phyloP scores from a whole-genome alignment of 2,797 vertebrate genomes.

The Diplodus puntazzo region DNA sequence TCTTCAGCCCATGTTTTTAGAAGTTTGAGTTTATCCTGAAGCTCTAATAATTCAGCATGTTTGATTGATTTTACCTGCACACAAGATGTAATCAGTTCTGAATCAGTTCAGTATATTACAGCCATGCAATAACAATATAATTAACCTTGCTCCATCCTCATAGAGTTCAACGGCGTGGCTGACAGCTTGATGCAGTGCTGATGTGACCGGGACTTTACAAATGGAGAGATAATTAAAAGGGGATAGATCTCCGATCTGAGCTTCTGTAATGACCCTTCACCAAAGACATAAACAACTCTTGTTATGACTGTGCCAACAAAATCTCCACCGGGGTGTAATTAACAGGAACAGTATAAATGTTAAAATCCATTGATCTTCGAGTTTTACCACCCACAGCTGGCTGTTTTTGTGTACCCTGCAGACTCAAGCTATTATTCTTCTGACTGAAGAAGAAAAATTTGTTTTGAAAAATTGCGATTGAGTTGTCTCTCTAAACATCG shows the following conservation, averaged over 20 bases:
- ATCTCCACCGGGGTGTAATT: constrained; percentile 51
- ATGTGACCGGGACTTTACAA: constrained; percentile 60
- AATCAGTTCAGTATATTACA: constrained; percentile 33
- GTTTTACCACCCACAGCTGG: constrained; percentile 46
- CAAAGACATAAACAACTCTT: constrained; percentile 69
- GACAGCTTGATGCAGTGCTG: constrained; percentile 52
- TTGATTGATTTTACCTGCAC: constrained; percentile 25
- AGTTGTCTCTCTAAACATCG: constrained; percentile 10
- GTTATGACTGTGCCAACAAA: constrained; percentile 60
- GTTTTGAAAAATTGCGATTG: constrained; percentile 11
- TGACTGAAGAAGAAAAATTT: constrained; percentile 18
- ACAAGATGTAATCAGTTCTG: constrained; percentile 14
- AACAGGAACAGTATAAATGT: constrained; percentile 52
- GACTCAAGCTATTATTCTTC: constrained; percentile 41
- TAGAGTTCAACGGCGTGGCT: constrained; percentile 53
- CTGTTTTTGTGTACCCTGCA: constrained; percentile 33
- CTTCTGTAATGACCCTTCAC: constrained; percentile 59
- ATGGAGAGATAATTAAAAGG: constrained; percentile 69
- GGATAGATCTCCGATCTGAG: constrained; percentile 54
- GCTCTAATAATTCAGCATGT: not conserved
- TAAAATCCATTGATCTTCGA: constrained; percentile 61
- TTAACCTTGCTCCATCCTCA: constrained; percentile 60
- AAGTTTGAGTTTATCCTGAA: not conserved
- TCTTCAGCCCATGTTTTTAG: not conserved
- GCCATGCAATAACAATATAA: constrained; percentile 44